These are phyloP conservation scores for Clarias gariepinus DNA, from an alignment of 2,113 vertebrate genomes.

Conservation along the genomic window DNA sequence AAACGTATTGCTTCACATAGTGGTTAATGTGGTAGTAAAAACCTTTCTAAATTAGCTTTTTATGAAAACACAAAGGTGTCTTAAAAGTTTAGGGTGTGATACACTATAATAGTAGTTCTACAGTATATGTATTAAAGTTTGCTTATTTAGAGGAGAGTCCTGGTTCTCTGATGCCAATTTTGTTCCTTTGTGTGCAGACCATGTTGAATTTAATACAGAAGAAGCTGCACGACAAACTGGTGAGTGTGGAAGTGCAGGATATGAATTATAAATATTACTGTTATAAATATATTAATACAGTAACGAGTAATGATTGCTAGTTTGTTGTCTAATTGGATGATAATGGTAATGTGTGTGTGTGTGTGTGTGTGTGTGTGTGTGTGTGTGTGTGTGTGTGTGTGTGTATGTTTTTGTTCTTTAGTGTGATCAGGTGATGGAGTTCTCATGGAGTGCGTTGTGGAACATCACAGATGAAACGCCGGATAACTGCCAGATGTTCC, in stretches of 20 bases:
- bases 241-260: constrained; percentile 68
- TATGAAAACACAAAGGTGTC: neutral
- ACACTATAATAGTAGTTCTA: neutral
- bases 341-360: constrained; percentile 5
- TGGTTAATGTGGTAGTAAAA: no score
- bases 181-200: constrained; percentile 73
- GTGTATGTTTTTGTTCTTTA: constrained; percentile 48
- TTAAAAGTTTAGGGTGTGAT: neutral
- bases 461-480: constrained; percentile 98
- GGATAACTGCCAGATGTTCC: constrained; percentile 98
- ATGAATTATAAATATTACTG: neutral
- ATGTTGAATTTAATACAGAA: constrained; percentile 98
- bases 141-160: neutral
- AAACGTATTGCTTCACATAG: no score
- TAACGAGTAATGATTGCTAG: neutral
- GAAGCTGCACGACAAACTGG: constrained; percentile 88
- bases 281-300: neutral
- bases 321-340: neutral
- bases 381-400: neutral
- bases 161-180: neutral
- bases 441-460: constrained; percentile 98
- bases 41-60: neutral
- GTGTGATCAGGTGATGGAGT: constrained; percentile 99
- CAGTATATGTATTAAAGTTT: neutral
- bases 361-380: neutral